These are phyloP conservation scores for Platycnemis pennipes DNA, from an alignment of 2,888 invertebrate genomes.

Conservation along the genomic window DNA sequence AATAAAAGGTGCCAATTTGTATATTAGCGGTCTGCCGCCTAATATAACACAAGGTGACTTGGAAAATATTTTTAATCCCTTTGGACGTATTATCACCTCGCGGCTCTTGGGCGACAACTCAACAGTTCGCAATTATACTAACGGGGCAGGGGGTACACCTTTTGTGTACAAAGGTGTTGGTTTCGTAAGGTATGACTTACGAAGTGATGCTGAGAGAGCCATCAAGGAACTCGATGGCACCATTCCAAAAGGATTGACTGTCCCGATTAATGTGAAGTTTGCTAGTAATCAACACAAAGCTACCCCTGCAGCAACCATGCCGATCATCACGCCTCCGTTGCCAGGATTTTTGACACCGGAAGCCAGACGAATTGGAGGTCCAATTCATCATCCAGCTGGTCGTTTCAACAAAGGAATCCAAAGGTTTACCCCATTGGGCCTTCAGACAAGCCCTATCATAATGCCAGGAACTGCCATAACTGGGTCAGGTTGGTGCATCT, in stretches of 20 bases:
- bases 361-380: slow-evolving; percentile 91
- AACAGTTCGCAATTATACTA: slow-evolving; percentile 70
- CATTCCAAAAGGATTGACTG: slow-evolving; percentile 81
- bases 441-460: slow-evolving; percentile 75
- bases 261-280: slow-evolving; percentile 84
- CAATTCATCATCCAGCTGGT: slow-evolving; percentile 93
- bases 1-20: slow-evolving; percentile 79
- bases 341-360: slow-evolving; percentile 90
- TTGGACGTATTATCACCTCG: slow-evolving; percentile 78
- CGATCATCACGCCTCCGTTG: slow-evolving; percentile 83
- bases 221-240: slow-evolving; percentile 83
- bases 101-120: slow-evolving; percentile 78
- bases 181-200: slow-evolving; percentile 84
- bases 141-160: slow-evolving; percentile 53
- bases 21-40: slow-evolving; percentile 79
- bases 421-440: slow-evolving; percentile 78
- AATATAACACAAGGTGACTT: slow-evolving; percentile 78
- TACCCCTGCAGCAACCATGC: slow-evolving; percentile 76
- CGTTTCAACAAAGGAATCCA: slow-evolving; percentile 87
- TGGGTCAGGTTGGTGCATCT: slow-evolving; percentile 75
- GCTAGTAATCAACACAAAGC: slow-evolving; percentile 82
- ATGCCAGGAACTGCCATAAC: slow-evolving; percentile 55
- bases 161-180: slow-evolving; percentile 83
- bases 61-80: slow-evolving; percentile 78
- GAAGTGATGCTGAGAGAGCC: slow-evolving; percentile 83